Evolutionary conservation across 2,888 invertebrate genomes (phyloP), one percentile per base, ranked within the genome.

Genomic region (Flexamia atlantica): DNA sequence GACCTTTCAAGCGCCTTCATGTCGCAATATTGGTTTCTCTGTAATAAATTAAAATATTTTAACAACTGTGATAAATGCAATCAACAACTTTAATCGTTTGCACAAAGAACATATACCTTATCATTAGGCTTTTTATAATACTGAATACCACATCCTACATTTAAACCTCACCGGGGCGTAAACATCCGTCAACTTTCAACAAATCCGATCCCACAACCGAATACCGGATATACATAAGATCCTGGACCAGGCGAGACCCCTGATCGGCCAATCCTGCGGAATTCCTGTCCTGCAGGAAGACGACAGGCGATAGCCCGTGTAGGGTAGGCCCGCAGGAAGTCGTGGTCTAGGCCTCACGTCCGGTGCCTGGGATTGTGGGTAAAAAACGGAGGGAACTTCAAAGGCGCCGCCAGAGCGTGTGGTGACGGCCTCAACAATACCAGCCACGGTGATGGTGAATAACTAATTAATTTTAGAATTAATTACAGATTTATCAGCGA

Each of bases 351-450:
- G 79, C 57, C 79, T 36, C 53, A 57, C 79, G 17, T 79, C 79
- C 79, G 79, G 79, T 57, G 30, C 4, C 42, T 25, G 42, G 14
- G 50, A 30, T 17, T 9, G 1, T 1, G 23, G 25, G 36, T 53
- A 79, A 79, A 79, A 79, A 79, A 25, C 42, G n/a, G 53, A 40
- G 42, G 7, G 74, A 25, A 28, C 79, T 32, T 79, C 79, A 79
- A 79, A 79, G 57, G 10, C 0, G 36, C 57, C 53, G 79, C 79
- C 79, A 5, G 9, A n/a, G 25, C 12, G 50, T 4, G 20, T 9
- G 7, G 25, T 30, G 5, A 12, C 12, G 23, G 28, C n/a, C n/a
- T 72, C 36, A n/a, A 72, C 23, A 40, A 72, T 68, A 28, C 32
- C 17, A 1, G 30, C 17, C 12, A 28, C 28, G 30, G 32, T 72